Evolutionary conservation across 2,888 invertebrate species (phyloP).

Genomic region (Lamproptera curius): DNA sequence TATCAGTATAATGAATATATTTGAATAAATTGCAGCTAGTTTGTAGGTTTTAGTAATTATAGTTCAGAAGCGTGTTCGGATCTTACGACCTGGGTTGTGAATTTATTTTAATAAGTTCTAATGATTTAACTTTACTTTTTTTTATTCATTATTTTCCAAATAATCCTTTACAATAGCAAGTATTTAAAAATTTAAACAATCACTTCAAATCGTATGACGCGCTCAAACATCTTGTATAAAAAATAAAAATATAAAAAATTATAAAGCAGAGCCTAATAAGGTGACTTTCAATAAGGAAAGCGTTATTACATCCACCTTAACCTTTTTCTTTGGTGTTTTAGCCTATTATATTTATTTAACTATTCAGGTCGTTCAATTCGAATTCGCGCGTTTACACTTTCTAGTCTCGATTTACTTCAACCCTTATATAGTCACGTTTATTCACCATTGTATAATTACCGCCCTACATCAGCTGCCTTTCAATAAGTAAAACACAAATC

Average conservation of each 20-base stretch:
- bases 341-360: no score
- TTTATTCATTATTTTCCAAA: conserved; percentile 9
- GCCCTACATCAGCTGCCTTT: conserved; percentile 18
- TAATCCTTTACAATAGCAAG: no score
- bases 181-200: no score
- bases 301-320: no score
- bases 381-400: conserved; percentile 59
- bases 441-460: conserved; percentile 33
- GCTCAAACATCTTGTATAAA: no score
- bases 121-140: conserved; percentile 15
- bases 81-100: conserved; percentile 47
- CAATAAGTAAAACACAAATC: neutral
- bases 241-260: no score
- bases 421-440: conserved; percentile 38
- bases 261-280: no score
- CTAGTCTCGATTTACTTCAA: conserved; percentile 69
- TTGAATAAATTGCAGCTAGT: conserved; percentile 49
- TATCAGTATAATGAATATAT: conserved; percentile 52
- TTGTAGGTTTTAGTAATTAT: conserved; percentile 51
- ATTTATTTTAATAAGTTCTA: conserved; percentile 17
- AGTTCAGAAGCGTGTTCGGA: conserved; percentile 49
- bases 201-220: no score
- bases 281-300: no score
- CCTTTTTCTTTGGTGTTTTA: no score
- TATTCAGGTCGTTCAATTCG: conserved; percentile 52